Conservation (phyloP, 2,888 invertebrate genomes). For the Brachylomia viminalis region DNA sequence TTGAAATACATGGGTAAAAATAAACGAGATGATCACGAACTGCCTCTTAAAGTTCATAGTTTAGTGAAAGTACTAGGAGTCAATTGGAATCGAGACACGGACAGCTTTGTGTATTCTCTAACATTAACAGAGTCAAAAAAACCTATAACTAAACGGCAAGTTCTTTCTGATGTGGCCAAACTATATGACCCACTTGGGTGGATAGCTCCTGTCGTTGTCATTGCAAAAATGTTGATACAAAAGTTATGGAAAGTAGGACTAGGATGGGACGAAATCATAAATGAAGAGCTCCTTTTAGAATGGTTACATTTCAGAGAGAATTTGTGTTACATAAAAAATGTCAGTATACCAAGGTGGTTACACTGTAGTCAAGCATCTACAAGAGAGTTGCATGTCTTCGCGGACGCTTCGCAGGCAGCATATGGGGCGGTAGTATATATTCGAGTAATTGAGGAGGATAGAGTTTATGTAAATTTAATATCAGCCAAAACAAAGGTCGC, state of each 20-base stretch:
- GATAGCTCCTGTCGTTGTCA: slow-evolving; percentile 29
- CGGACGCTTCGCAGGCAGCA: slow-evolving; percentile 21
- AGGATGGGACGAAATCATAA: too few relatives aligned
- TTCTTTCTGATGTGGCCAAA: slow-evolving; percentile 24
- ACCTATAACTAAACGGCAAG: neutral
- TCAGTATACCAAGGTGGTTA: too few relatives aligned
- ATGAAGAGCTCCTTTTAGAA: too few relatives aligned
- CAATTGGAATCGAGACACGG: too few relatives aligned
- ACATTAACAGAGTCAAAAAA: too few relatives aligned
- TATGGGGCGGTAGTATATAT: slow-evolving; percentile 29
- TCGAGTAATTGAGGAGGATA: slow-evolving; percentile 9
- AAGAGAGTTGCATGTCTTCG: slow-evolving; percentile 25
- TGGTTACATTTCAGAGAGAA: too few relatives aligned
- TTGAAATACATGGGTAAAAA: too few relatives aligned
- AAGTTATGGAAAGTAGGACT: slow-evolving; percentile 14
- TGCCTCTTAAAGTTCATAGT: too few relatives aligned
- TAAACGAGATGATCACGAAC: too few relatives aligned
- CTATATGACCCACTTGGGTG: neutral
- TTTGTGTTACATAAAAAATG: too few relatives aligned
- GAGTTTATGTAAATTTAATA: neutral
- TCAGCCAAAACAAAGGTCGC: neutral
- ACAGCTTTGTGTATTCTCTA: neutral
- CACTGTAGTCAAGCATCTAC: too few relatives aligned
- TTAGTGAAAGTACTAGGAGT: slow-evolving; percentile 31
- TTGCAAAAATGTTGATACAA: slow-evolving; percentile 15